Evolutionary conservation across 2,797 vertebrate genomes (phyloP), one percentile per base, ranked within the genome.

Genomic region (Enoplosus armatus): DNA sequence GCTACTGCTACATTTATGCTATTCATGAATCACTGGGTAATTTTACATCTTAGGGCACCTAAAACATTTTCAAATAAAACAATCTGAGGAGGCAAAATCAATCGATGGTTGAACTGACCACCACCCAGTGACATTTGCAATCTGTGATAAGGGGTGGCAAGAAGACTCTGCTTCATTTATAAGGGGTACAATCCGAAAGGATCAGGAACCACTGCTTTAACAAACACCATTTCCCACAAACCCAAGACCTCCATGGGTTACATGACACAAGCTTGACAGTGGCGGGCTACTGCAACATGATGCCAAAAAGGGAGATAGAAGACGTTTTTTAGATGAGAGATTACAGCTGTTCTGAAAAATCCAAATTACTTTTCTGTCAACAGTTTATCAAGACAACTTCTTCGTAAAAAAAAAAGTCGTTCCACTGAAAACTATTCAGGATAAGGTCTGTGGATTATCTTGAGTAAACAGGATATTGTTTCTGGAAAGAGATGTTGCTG

Each of bases 351-450:
- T 48, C 2, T 45, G 15, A 24, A 55, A 24, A 55, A 27, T 43
- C 3, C 12, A 18, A 70, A 53, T 14, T 29, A 35, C 22, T 53
- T n/a, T 54, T 35, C 41, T 43, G 37, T 58, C 43, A 75, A 53
- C 26, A 50, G 39, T 56, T 65, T 33, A 45, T 39, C 11, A 8
- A 27, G 10, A 48, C 29, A n/a, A 1, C 39, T 48, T 54, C 18
- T 58, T 6, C 2, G 50, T 35, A 7, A 33, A 26, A 56, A 64
- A 7, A 33, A 26, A 56, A 64, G 31, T 26, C 18, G 50, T 53
- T 61, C 22, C 55, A 37, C 11, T 45, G 10, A 18, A 68, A 77
- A 39, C 3, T 58, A 39, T 60, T 67, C 29, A 53, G 26, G 27
- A n/a, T 3, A 1, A 63, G n/a, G 11, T 55, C 29, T 77, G 26